Evolutionary conservation across 2,888 invertebrate genomes (phyloP).

Genomic region (Panopea generosa): DNA sequence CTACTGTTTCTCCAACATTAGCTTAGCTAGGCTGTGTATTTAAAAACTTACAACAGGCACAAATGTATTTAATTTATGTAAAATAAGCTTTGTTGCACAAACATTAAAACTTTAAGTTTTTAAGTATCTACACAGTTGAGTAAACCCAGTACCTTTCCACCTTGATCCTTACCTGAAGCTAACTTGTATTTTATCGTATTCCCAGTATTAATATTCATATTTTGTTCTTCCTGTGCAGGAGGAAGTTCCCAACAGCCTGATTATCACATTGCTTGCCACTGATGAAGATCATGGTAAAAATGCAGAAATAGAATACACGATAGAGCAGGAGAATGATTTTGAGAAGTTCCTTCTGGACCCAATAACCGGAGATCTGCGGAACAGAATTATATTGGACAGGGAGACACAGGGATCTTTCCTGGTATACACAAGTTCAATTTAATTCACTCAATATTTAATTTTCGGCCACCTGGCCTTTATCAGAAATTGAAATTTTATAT

Average conservation of each 20-base stretch:
- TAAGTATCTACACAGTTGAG: too few relatives aligned
- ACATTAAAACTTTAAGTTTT: too few relatives aligned
- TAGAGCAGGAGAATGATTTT: conserved; percentile 89
- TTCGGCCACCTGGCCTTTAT: too few relatives aligned
- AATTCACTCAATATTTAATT: too few relatives aligned
- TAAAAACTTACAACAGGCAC: too few relatives aligned
- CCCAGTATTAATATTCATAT: neutral
- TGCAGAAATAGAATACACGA: conserved; percentile 94
- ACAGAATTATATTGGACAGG: conserved; percentile 90
- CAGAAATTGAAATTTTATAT: too few relatives aligned
- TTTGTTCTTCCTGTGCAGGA: conserved; percentile 64
- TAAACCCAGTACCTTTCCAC: too few relatives aligned
- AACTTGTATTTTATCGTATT: too few relatives aligned
- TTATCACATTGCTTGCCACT: conserved; percentile 88
- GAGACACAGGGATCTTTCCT: conserved; percentile 91
- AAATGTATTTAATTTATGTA: too few relatives aligned
- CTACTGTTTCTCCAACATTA: neutral
- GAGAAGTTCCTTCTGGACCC: conserved; percentile 93
- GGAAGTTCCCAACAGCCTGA: conserved; percentile 65
- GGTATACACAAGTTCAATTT: too few relatives aligned
- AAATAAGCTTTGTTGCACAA: too few relatives aligned
- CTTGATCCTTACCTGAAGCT: too few relatives aligned
- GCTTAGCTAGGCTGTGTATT: neutral
- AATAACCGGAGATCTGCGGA: conserved; percentile 90
- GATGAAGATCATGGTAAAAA: conserved; percentile 95